Evolutionary conservation across 2,888 invertebrate species (phyloP).

Genomic region (Diarsia brunnea): DNA sequence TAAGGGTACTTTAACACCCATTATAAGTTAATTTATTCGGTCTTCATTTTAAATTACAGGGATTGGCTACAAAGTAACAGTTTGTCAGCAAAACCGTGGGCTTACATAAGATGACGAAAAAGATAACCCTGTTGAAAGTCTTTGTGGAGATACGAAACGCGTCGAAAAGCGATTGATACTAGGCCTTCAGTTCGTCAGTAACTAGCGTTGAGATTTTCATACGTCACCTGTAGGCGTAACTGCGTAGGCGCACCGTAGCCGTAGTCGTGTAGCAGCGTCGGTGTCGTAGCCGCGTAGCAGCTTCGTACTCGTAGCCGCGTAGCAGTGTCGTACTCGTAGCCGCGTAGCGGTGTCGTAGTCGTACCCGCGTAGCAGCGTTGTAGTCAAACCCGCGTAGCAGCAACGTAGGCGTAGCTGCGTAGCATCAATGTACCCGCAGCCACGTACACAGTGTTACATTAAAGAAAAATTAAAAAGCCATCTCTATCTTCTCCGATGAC

Average conservation of each 20-base stretch:
- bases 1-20: too few relatives aligned
- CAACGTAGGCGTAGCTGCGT: too few relatives aligned
- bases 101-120: neutral
- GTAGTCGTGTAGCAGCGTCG: neutral
- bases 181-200: neutral
- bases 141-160: neutral
- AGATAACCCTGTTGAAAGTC: neutral
- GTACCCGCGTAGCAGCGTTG: neutral
- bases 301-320: neutral
- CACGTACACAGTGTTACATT: too few relatives aligned
- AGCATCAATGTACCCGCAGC: too few relatives aligned
- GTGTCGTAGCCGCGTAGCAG: neutral
- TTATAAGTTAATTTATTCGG: neutral
- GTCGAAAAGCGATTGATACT: neutral
- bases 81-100: neutral
- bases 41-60: neutral
- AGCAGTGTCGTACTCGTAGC: neutral
- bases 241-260: neutral
- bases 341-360: neutral
- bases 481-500: too few relatives aligned
- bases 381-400: neutral
- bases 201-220: neutral
- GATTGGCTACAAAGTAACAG: neutral
- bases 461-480: too few relatives aligned
- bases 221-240: neutral